A percentile compares a stretch with the other conserved stretches of the same genome.
phyloP scores from a whole-genome alignment of 2,113 vertebrate species.

The Indri indri region DNA sequence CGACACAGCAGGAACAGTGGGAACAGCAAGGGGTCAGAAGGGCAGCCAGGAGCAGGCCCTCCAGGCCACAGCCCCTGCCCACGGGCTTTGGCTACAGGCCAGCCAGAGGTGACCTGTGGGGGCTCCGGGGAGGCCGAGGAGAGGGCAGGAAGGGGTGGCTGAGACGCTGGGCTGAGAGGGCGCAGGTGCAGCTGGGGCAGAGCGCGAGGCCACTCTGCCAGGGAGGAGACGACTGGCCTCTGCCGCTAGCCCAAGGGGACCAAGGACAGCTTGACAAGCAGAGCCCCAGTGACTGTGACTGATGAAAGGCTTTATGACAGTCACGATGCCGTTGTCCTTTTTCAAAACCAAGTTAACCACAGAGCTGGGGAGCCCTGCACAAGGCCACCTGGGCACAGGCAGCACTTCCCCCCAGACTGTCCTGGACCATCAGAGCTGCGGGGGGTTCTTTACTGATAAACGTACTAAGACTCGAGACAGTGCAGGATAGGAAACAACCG shows the following conservation, averaged over 20 bases:
- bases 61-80: no score
- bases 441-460: not conserved
- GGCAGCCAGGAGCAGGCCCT: no score
- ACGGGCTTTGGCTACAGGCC: not conserved
- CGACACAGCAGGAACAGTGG: rapidly evolving
- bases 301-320: not conserved
- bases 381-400: no score
- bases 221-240: no score
- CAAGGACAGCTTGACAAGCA: not conserved
- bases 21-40: rapidly evolving
- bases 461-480: not conserved
- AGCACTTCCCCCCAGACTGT: not conserved
- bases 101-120: not conserved
- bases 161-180: no score
- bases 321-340: not conserved
- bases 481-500: not conserved
- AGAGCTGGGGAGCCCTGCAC: not conserved
- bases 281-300: not conserved
- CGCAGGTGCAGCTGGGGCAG: no score
- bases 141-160: not conserved
- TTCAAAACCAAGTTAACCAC: not conserved
- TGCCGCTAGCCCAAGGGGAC: not conserved
- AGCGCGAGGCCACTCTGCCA: no score
- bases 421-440: no score
- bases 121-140: not conserved